phyloP scores from a whole-genome alignment of 1,140 invertebrate species.

The Mizuhopecten yessoensis region DNA sequence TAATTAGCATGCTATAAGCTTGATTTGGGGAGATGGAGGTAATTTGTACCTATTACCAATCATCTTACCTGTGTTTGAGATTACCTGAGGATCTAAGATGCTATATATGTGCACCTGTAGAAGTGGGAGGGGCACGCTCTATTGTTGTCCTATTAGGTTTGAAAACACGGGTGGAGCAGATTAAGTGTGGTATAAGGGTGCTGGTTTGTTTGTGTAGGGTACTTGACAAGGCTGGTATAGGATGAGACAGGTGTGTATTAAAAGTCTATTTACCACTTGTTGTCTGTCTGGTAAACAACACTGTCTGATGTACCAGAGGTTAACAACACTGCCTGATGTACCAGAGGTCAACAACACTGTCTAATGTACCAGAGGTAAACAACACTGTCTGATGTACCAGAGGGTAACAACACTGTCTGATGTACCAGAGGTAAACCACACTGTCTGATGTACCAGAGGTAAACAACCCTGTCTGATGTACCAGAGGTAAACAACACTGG shows the following conservation, averaged over 20 bases:
- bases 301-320: too few species aligned
- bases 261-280: neutral
- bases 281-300: neutral
- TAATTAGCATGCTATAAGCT: neutral
- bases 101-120: neutral
- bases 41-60: too few species aligned
- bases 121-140: constrained; percentile 1
- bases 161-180: neutral
- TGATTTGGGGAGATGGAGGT: neutral
- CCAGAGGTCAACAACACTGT: too few species aligned
- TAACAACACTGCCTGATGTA: too few species aligned
- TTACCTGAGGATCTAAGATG: neutral
- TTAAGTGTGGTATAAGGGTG: neutral
- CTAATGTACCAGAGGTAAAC: too few species aligned
- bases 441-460: too few species aligned
- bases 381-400: too few species aligned
- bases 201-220: neutral
- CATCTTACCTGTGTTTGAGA: neutral
- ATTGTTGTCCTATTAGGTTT: neutral
- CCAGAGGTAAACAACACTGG: too few species aligned
- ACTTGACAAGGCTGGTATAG: neutral
- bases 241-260: neutral
- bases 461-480: too few species aligned
- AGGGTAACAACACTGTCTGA: too few species aligned
- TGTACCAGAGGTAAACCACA: too few species aligned